A percentile compares a stretch with the other conserved stretches of the same genome.
Evolutionary conservation across 2,113 vertebrate genomes (phyloP).

Genomic region (Balaeniceps rex): DNA sequence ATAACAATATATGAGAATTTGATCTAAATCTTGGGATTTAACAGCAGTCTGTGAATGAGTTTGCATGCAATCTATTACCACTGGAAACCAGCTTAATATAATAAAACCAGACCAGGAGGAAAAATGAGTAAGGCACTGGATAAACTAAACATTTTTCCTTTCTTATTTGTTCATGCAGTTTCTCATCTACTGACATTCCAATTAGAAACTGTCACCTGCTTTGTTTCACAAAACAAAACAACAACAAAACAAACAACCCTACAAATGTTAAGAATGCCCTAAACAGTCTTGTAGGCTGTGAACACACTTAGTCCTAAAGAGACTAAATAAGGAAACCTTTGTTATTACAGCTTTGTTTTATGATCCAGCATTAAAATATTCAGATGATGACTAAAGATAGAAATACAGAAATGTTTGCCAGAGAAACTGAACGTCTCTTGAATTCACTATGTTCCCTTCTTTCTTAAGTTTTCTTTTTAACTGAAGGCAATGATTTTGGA

Average conservation of each 20-base stretch:
- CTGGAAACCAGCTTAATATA: background rate
- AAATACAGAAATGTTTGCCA: background rate
- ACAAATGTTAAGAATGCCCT: background rate
- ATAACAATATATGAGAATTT: slow-evolving; percentile 6
- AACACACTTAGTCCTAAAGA: background rate
- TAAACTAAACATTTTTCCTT: background rate
- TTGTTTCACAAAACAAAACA: background rate
- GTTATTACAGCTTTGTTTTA: background rate
- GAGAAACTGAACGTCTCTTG: background rate
- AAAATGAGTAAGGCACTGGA: background rate
- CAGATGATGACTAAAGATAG: background rate
- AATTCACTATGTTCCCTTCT: background rate
- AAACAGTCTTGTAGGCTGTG: background rate
- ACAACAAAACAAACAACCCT: background rate
- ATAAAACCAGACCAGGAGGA: background rate
- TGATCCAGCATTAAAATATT: background rate
- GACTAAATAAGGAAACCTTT: background rate
- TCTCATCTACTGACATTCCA: background rate
- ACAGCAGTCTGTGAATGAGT: background rate
- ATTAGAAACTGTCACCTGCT: background rate
- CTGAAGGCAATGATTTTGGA: background rate
- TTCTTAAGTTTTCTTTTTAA: background rate
- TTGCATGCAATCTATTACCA: background rate
- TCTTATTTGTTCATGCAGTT: background rate
- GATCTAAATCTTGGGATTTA: slow-evolving; percentile 40